Evolutionary conservation across 2,888 invertebrate species (phyloP).

Genomic region (Colostygia pectinataria): DNA sequence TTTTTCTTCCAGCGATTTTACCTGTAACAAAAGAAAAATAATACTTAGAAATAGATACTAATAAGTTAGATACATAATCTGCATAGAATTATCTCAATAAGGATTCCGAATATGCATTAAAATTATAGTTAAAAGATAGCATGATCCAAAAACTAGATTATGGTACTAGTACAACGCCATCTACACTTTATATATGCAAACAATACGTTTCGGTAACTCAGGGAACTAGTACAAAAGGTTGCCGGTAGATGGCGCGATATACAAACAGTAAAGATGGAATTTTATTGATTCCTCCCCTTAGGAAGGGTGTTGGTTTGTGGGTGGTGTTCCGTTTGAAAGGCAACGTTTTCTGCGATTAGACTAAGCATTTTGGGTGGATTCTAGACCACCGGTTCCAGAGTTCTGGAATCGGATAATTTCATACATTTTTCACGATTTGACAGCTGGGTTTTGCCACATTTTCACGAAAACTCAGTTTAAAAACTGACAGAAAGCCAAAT

Average conservation of each 20-base stretch:
- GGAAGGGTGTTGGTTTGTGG: constrained; percentile 20
- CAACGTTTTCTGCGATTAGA: constrained; percentile 32
- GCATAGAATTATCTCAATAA: too few species aligned
- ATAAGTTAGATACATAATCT: too few species aligned
- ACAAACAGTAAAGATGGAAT: constrained; percentile 22
- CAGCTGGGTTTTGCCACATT: too few species aligned
- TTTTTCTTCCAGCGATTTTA: constrained; percentile 6
- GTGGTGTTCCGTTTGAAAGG: constrained; percentile 37
- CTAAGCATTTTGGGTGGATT: constrained; percentile 10
- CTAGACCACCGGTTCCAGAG: too few species aligned
- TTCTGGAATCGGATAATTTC: too few species aligned
- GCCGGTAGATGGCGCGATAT: constrained; percentile 38
- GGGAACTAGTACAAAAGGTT: constrained; percentile 31
- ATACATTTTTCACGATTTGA: background rate
- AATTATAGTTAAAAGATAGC: background rate
- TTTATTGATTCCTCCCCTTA: constrained; percentile 35
- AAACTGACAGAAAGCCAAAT: too few species aligned
- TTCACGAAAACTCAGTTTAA: too few species aligned
- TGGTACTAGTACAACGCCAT: constrained; percentile 36
- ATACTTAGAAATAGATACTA: too few species aligned
- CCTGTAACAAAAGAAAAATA: constrained; percentile 27
- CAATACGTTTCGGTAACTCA: background rate
- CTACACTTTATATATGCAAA: constrained; percentile 31
- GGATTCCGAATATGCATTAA: too few species aligned
- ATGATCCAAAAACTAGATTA: background rate